Base-by-base conservation (phyloP, 2,888 invertebrate genomes). In the Aelia acuminata region DNA sequence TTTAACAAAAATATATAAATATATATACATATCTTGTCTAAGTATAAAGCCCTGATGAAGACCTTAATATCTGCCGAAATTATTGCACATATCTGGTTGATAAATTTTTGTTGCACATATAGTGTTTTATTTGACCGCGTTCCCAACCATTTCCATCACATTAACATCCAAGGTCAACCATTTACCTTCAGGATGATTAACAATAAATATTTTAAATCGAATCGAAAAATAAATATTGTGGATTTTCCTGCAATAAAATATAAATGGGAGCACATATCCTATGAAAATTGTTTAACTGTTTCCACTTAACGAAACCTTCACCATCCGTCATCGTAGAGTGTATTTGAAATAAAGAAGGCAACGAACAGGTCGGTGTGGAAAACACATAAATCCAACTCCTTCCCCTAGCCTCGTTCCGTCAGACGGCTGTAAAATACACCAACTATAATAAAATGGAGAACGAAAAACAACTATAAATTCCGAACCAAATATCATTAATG, bases 381-480 rank as follows among this genome's bases (percentile, higher is more conserved):
- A 80, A 80, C 80, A 80, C 43, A 80, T 80, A 80, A 80, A 80
- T 80, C 80, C 43, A 20, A 31, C 80, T n/a, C 22, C 43, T 15
- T 43, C 43, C 43, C 39, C 75, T 75, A 80, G 43, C 43, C 80
- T 43, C 80, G 15, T 80, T 80, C 43, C 80, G 80, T 80, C 80
- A 80, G 43, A 11, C 43, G 80, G 11, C 80, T 43, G 43, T 47
- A 47, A 47, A 43, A 80, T 80, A 39, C 80, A 22, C n/a, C 80
- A 39, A 43, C 43, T 80, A 47, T 39, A 80, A 80, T 80, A 80
- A 80, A 80, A 80, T 80, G 80, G 43, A 80, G 43, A 13, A 43
- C 80, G 80, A n/a, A 80, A 39, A 80, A 80, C 80, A 80, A 80
- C 80, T 43, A 80, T 80, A 80, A 80, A 80, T 43, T 47, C n/a